Base-by-base conservation (phyloP, 2,888 invertebrate species). In the Lasioglossum morio region DNA sequence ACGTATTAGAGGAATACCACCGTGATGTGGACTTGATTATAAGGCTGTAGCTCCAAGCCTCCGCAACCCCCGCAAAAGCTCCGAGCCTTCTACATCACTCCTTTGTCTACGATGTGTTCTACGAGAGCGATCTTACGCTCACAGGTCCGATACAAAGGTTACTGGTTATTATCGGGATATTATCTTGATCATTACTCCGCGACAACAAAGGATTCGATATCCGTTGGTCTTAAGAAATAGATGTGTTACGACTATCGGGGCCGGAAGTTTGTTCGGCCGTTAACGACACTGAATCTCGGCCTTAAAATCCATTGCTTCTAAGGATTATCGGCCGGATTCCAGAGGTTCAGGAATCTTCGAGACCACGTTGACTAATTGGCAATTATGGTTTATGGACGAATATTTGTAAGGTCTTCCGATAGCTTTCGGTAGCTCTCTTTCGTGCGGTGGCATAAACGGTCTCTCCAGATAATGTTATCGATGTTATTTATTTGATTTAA, bases 11-110 rank as follows among this genome's bases (percentile, higher is more conserved):
- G 87, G 85, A 84, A 87, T 91, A 81, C 87, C 89, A 90, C 91
- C 92, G 92, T 92, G 89, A 90, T 89, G 81, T 60, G 82, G 10
- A 86, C 84, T 89, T 88, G 90, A 92, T 92, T 91, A 91, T 86
- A 88, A 79, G 82, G 75, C 84, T 82, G 88, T 87, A 89, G 77
- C 81, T 74, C 57, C 70, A 75, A 66, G 72, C 48, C 5, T 4
- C 53, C 74, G 72, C 79, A 53, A 23, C 43, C 60, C 10, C 10
- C 23, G 37, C 37, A 12, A n/a, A 23, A 69, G 10, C 69, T 37
- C 23, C 57, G 1, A 63, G 14, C 73, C 72, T 43, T 37, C 73
- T 76, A 80, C 84, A 40, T 79, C 84, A 73, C 46, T 27, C n/a
- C n/a, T 7, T 63, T 77, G 77, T 72, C 78, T 82, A 75, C 79